Percentiles rank a stretch among this genome's conserved stretches.
Conservation (phyloP, 2,888 invertebrate species). For the Oscheius myriophilus region DNA sequence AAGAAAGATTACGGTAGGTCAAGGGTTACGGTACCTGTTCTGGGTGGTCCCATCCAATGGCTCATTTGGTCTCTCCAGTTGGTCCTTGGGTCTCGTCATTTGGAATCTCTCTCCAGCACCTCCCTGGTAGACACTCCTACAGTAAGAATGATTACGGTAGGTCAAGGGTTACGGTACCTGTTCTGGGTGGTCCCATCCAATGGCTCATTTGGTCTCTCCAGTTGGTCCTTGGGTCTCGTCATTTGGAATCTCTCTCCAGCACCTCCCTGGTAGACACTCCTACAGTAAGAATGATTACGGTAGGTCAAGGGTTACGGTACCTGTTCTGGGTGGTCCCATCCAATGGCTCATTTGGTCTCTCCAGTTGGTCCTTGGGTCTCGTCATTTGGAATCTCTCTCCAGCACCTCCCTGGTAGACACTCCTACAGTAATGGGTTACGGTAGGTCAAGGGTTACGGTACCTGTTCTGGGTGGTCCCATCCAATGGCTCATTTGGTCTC, state of each 20-base stretch:
- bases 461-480: slow-evolving; percentile 1
- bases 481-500: background rate
- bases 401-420: background rate
- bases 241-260: slow-evolving; percentile 1
- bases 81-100: slow-evolving; percentile 4
- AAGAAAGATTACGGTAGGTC: background rate
- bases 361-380: background rate
- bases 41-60: background rate
- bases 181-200: background rate
- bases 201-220: background rate
- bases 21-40: background rate
- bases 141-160: background rate
- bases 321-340: slow-evolving; percentile 1
- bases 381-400: slow-evolving; percentile 2
- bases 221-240: background rate
- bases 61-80: background rate
- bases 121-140: background rate
- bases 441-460: background rate
- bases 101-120: slow-evolving; percentile 9
- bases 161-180: background rate
- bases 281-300: background rate
- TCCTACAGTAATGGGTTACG: background rate
- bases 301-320: background rate
- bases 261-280: background rate
- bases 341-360: background rate